A percentile compares a stretch with the other conserved stretches of the same genome.
Evolutionary conservation across 2,797 vertebrate species (phyloP).

Genomic region (Enteromius treurensis): DNA sequence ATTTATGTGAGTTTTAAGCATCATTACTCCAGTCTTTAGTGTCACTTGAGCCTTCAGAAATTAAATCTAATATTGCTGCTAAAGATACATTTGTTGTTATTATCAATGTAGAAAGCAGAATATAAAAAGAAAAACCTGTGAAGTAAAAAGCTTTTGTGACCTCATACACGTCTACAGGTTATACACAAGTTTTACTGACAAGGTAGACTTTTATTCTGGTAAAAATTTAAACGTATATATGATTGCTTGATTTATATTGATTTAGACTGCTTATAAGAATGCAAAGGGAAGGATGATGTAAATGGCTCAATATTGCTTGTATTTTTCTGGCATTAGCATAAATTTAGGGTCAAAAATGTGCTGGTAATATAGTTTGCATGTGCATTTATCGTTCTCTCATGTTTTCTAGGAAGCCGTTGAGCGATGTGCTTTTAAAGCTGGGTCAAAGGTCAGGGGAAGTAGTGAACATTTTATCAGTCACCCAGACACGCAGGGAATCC

Average conservation of each 20-base stretch:
- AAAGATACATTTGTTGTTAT: neutral
- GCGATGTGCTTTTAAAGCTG: conserved; percentile 69
- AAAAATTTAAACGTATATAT: neutral
- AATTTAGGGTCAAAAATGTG: neutral
- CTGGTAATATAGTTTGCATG: neutral
- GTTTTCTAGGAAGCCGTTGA: conserved; percentile 55
- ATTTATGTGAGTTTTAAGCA: neutral
- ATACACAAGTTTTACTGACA: neutral
- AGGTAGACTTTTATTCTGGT: neutral
- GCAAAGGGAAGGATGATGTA: neutral
- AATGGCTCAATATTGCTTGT: neutral
- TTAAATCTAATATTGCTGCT: neutral
- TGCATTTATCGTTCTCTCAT: neutral
- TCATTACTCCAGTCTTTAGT: neutral
- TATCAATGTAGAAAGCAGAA: neutral
- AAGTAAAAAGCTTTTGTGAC: neutral
- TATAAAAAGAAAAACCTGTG: neutral
- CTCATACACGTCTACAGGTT: neutral
- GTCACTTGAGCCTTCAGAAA: neutral
- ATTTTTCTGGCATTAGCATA: neutral
- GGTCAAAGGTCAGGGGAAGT: conserved; percentile 73
- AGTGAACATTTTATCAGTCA: conserved; percentile 68
- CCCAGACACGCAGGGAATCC: conserved; percentile 30
- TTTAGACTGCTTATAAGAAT: neutral
- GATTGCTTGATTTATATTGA: neutral